Conservation (phyloP, 1,140 invertebrate species). For the Atopsyche davidsoni region DNA sequence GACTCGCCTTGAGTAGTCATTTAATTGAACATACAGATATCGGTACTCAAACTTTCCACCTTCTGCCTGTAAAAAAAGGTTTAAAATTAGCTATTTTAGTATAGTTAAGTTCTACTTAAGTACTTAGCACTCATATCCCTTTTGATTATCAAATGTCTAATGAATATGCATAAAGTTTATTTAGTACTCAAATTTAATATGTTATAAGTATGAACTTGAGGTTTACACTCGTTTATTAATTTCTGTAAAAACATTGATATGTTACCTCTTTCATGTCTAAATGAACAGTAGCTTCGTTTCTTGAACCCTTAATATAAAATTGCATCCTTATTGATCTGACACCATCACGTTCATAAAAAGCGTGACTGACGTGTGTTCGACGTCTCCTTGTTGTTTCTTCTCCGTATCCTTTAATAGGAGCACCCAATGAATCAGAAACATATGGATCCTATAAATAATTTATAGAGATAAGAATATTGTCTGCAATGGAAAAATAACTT, state of each 20-base stretch:
- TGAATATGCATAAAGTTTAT: too few relatives aligned
- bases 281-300: constrained; percentile 73
- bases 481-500: too few relatives aligned
- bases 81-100: background rate
- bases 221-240: background rate
- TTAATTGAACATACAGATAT: constrained; percentile 77
- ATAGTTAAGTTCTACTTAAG: too few relatives aligned
- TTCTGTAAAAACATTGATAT: constrained; percentile 13
- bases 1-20: constrained; percentile 64
- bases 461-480: constrained; percentile 1
- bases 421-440: constrained; percentile 69
- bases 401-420: constrained; percentile 83
- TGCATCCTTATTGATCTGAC: constrained; percentile 76
- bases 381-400: constrained; percentile 75
- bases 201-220: too few relatives aligned
- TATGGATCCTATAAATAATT: constrained; percentile 51
- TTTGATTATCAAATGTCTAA: too few relatives aligned
- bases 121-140: too few relatives aligned
- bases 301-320: constrained; percentile 81
- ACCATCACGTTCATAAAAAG: constrained; percentile 66
- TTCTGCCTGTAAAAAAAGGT: constrained; percentile 55
- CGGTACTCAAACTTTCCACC: constrained; percentile 71
- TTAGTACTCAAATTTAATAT: too few relatives aligned
- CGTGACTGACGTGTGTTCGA: constrained; percentile 65
- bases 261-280: constrained; percentile 79